Base-by-base conservation (phyloP, 2,888 invertebrate genomes). In the Agrotis ipsilon region DNA sequence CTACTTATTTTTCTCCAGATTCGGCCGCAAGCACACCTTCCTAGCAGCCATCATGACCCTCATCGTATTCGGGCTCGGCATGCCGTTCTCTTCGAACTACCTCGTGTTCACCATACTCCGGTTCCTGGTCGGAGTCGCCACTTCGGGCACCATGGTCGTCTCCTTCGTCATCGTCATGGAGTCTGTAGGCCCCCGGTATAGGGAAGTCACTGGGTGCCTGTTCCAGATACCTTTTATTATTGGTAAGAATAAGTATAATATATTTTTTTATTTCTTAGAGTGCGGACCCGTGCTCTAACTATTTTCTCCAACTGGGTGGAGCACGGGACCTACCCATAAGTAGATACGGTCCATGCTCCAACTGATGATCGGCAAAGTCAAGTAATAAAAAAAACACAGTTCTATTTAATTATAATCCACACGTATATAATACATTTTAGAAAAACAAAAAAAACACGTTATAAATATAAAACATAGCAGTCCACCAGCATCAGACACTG, bases 71-170 rank as follows among this genome's bases (percentile, higher is more conserved):
- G 98, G 98, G 3, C 96, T 98, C 24, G 96, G 94, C 2, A 97
- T 98, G 39, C 97, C 98, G 0, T 96, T 97, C 83, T 97, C 97
- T 0, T 97, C 98, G 0, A 97, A 96, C 86, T 96, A 94, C 85
- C 88, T 78, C 24, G 80, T 89, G 7, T 98, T 98, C 89, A 96
- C 98, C 4, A 54, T 97, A 0, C 93, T 97, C 51, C 94, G 98
- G 76, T 97, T 98, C 89, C 88, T 98, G 59, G 96, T 97, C 19
- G 98, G 98, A 0, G 88, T 98, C 68, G 97, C 97, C n/a, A 97
- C 98, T 0, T 98, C 98, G 11, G 98, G 98, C 45, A 98, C 98
- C 11, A 98, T 98, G 98, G 97, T 98, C 55, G 97, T 98, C 58
- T 97, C 97, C 80, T 97, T 97, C 83, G 97, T 97, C 1, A 94